These are phyloP conservation scores for Epicampocera succincta DNA, from an alignment of 2,888 invertebrate species.

Conservation along the genomic window DNA sequence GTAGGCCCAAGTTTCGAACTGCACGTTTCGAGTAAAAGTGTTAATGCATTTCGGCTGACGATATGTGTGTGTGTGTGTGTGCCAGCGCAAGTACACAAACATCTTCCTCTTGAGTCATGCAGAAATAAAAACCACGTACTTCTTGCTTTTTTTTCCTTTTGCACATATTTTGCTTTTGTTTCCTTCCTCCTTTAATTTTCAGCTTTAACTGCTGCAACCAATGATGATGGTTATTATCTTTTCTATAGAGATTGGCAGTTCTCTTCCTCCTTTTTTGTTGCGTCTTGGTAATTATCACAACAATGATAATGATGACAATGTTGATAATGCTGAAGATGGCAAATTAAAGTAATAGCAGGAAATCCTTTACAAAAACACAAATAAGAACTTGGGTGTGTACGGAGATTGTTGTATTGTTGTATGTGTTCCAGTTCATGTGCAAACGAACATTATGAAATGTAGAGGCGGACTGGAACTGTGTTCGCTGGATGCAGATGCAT, in stretches of 20 bases:
- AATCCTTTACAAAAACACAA: slow-evolving; percentile 38
- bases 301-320: slow-evolving; percentile 26
- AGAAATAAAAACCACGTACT: slow-evolving; percentile 8
- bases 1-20: too few relatives aligned
- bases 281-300: slow-evolving; percentile 13
- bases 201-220: slow-evolving; percentile 25
- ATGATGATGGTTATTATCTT: slow-evolving; percentile 52
- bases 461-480: too few relatives aligned
- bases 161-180: neutral
- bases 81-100: neutral
- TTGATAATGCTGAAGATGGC: slow-evolving; percentile 37
- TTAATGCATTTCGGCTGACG: too few relatives aligned
- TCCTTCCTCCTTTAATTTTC: slow-evolving; percentile 3
- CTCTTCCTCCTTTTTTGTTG: neutral
- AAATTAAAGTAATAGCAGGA: slow-evolving; percentile 39
- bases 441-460: too few relatives aligned
- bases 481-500: too few relatives aligned
- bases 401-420: too few relatives aligned
- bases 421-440: too few relatives aligned
- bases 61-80: too few relatives aligned
- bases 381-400: too few relatives aligned
- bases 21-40: too few relatives aligned
- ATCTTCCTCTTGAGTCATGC: too few relatives aligned
- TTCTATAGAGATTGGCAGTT: slow-evolving; percentile 6
- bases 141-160: slow-evolving; percentile 1